Conservation (phyloP, 2,797 vertebrate genomes). For the Schizopygopsis pylzovi region DNA sequence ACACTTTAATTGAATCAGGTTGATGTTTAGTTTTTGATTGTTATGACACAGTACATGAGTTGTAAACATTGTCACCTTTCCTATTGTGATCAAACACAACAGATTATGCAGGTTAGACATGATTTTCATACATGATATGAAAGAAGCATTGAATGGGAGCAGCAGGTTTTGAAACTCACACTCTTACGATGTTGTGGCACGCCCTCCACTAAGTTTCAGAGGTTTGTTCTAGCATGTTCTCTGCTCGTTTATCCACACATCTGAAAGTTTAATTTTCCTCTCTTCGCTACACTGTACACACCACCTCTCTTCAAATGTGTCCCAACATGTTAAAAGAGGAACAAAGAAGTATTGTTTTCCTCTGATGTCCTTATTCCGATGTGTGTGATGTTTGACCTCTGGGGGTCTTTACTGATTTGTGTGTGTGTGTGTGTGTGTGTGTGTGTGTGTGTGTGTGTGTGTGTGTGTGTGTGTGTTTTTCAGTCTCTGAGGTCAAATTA, state of each 20-base stretch:
- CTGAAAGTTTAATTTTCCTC: conserved; percentile 45
- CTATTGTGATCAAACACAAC: conserved; percentile 15
- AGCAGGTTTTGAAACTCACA: conserved; percentile 7
- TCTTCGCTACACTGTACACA: conserved; percentile 29
- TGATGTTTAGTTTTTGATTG: conserved; percentile 20
- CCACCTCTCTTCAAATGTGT: conserved; percentile 51
- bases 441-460: conserved; percentile 56
- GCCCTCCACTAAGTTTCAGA: neutral
- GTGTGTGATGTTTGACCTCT: conserved; percentile 29
- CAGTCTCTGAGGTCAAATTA: conserved; percentile 87
- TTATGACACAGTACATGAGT: conserved; percentile 26
- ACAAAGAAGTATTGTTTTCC: conserved; percentile 50
- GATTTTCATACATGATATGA: conserved; percentile 20
- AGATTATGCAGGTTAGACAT: conserved; percentile 26
- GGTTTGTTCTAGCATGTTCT: conserved; percentile 59
- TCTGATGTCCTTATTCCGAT: conserved; percentile 20
- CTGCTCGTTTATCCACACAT: conserved; percentile 51
- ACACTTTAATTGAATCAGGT: neutral
- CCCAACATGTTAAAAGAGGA: conserved; percentile 32
- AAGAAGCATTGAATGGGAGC: neutral
- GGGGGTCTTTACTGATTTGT: neutral
- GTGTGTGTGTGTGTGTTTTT: conserved; percentile 58
- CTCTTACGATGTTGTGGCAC: neutral
- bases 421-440: conserved; percentile 52
- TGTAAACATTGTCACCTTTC: conserved; percentile 33